A percentile compares a stretch with the other conserved stretches of the same genome.
phyloP scores from a whole-genome alignment of 2,113 vertebrate species.

The Bos taurus region ARS-UCD2.0 NC_037330.1:94924001-94924500 shows the following conservation, averaged over 20 bases:
- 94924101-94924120: not conserved
- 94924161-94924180: not conserved
- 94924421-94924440: not conserved
- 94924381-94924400: not conserved
- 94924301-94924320: not conserved
- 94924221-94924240: not conserved
- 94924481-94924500: not conserved
- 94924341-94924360: not conserved
- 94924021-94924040: not conserved
- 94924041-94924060: not conserved
- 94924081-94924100: not conserved
- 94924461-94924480: not conserved
- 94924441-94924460: not conserved
- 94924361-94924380: not conserved
- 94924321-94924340: not conserved
- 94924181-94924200: not conserved
- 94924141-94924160: not conserved
- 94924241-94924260: not conserved
- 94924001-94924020: not conserved
- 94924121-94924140: not conserved
- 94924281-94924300: not conserved
- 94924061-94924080: not conserved
- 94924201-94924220: not conserved
- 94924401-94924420: not conserved
- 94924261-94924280: not conserved